Base-by-base conservation (phyloP, 2,888 invertebrate genomes). In the Cerastis leucographa region DNA sequence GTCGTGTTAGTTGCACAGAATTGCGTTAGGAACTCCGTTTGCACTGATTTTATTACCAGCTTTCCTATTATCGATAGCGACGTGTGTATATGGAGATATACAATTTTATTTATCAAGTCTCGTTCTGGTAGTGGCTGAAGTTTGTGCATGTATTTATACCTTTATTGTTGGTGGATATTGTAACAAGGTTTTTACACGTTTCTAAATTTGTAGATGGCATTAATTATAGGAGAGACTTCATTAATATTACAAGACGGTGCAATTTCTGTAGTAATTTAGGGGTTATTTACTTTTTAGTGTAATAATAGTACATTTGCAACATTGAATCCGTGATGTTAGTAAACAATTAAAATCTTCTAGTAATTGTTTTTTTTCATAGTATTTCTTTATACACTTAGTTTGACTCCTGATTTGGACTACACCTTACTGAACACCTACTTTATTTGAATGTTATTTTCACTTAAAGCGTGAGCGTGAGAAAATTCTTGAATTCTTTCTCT, bases 41-140 rank as follows among this genome's bases (percentile, higher is more conserved):
- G 71, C 71, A 62, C 42, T 81, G 76, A 81, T 76, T 85, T 51
- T 66, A 81, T 83, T 83, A 75, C 69, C 9, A 61, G 54, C 56
- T 62, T 6, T 1, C 11, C 3, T 6, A 29, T 9, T 46, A 46
- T 66, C 22, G n/a, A 35, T 56, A 56, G 19, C 6, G 3, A n/a
- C 54, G 1, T 35, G 35, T 35, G 12, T 40, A 49, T 29, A 40
- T 61, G 71, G 40, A 59, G 54, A 59, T 79, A 46, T 49, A 71
- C 25, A 40, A 59, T 72, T 69, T 68, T 19, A 67, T 59, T 40
- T 14, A 22, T 12, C 51, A 22, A 51, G 51, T 51, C 29, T 6
- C 17, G 9, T 22, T 74, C 40, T 12, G 11, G 17, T 8, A 40
- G 35, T 54, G 0, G 11, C 9, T 49, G n/a, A 42, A 40, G 29